A percentile compares a stretch with the other conserved stretches of the same genome.
These are phyloP conservation scores for Heliothis virescens DNA, from an alignment of 1,140 invertebrate species.

Conservation along the genomic window DNA sequence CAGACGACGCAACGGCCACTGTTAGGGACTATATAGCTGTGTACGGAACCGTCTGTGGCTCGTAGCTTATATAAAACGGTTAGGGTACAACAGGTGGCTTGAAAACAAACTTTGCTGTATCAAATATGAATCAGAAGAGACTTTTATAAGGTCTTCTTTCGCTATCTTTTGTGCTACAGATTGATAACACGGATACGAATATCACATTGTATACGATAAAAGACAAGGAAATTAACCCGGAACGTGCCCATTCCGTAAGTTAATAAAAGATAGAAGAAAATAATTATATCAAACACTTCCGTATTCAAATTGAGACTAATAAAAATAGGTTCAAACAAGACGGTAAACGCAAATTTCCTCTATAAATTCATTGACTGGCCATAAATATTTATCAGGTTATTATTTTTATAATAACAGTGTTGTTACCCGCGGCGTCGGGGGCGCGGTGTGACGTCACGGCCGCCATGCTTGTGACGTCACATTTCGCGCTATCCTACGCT, in stretches of 20 bases:
- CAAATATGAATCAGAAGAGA: too few species aligned
- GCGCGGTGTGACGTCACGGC: slow-evolving; percentile 67
- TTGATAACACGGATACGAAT: too few species aligned
- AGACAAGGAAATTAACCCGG: too few species aligned
- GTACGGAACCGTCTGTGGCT: neutral
- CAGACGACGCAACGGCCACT: slow-evolving; percentile 51
- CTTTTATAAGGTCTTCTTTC: too few species aligned
- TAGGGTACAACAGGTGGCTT: neutral
- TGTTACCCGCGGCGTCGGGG: slow-evolving; percentile 22
- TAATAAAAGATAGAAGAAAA: too few species aligned
- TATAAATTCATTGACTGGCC: slow-evolving; percentile 35
- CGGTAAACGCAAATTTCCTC: neutral
- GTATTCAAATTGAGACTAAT: neutral
- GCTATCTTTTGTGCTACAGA: too few species aligned
- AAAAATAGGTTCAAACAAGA: neutral
- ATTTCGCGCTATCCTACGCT: slow-evolving; percentile 4
- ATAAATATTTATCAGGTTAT: slow-evolving; percentile 43
- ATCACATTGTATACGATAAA: too few species aligned
- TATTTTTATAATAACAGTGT: slow-evolving; percentile 45
- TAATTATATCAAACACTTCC: neutral
- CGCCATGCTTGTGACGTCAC: slow-evolving; percentile 57
- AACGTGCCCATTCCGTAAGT: too few species aligned
- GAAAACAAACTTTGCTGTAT: too few species aligned
- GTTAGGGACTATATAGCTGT: neutral
- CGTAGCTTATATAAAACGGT: neutral